Base-by-base conservation (phyloP, 2,113 vertebrate species). In the Cyprinus carpio region DNA sequence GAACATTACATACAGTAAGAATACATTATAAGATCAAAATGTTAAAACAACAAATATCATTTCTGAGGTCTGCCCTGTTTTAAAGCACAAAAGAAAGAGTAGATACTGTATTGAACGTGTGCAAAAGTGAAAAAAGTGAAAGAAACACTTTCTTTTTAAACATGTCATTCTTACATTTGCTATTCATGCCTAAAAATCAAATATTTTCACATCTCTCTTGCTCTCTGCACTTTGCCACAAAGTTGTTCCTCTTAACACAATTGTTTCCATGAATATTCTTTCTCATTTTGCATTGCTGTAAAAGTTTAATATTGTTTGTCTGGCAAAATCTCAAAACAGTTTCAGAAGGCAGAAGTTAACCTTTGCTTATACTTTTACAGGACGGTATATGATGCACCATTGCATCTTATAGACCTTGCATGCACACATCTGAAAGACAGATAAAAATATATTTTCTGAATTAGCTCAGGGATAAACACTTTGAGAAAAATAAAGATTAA, bases 311-410 rank as follows among this genome's bases (percentile, higher is more conserved):
- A 54, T 64, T 43, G n/a, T 80, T 80, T 64, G 23, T 27, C n/a
- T 80, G 34, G n/a, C 56, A 62, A 62, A 43, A 80, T 40, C 77
- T 80, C 23, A 64, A 62, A 79, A 60, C 29, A 58, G 31, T 62
- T 43, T 62, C 23, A 9, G 6, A 16, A 62, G 23, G 34, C 56
- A 43, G 23, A 62, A 12, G 77, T 62, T 46, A 43, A 27, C 6
- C 37, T 46, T 6, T 6, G 71, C 71, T 46, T 23, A 64, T 6
- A 37, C 6, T 34, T 58, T 58, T 18, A 51, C 25, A 51, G 2
- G 10, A 78, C 10, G 6, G 4, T 29, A 67, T 31, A 6, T 40
- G 9, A 12, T 27, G 27, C 15, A 27, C 7, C 72, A 60, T 43
- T 37, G 31, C 31, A 65, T 65, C 60, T 20, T 25, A 46, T 37